phyloP scores from a whole-genome alignment of 2,888 invertebrate species.

The Eupithecia centaureata region DNA sequence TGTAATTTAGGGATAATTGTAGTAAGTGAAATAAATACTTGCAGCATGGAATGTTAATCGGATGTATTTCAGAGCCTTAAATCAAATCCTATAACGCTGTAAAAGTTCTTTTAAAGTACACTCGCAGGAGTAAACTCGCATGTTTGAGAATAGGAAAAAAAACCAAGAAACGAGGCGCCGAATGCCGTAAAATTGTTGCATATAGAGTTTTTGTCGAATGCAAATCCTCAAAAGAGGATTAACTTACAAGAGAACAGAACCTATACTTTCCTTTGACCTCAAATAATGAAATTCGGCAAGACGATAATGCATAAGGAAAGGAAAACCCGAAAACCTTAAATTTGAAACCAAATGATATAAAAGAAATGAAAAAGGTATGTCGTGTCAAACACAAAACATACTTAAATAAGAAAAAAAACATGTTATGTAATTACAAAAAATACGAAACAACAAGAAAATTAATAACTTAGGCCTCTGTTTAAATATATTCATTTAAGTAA shows the following conservation, averaged over 20 bases:
- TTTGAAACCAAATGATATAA: too few species aligned
- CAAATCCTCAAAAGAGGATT: neutral
- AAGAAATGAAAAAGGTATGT: too few species aligned
- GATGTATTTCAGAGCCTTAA: neutral
- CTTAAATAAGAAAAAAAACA: too few species aligned
- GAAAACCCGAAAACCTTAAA: too few species aligned
- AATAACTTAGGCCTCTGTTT: too few species aligned
- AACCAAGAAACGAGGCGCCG: neutral
- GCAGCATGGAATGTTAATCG: conserved; percentile 20
- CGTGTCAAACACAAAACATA: too few species aligned
- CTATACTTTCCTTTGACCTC: neutral
- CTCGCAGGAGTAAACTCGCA: neutral
- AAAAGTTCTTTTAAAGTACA: neutral
- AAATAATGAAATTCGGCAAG: neutral
- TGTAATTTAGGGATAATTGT: conserved; percentile 37
- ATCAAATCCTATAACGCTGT: neutral
- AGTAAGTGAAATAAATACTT: conserved; percentile 34
- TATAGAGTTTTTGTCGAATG: neutral
- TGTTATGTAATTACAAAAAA: too few species aligned
- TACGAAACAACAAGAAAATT: too few species aligned
- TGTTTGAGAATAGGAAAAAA: neutral
- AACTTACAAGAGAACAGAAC: too few species aligned
- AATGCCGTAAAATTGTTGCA: neutral
- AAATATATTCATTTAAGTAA: too few species aligned
- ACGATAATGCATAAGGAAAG: too few species aligned